Evolutionary conservation across 2,113 vertebrate genomes (phyloP).

Genomic region (Oncorhynchus tshawytscha): DNA sequence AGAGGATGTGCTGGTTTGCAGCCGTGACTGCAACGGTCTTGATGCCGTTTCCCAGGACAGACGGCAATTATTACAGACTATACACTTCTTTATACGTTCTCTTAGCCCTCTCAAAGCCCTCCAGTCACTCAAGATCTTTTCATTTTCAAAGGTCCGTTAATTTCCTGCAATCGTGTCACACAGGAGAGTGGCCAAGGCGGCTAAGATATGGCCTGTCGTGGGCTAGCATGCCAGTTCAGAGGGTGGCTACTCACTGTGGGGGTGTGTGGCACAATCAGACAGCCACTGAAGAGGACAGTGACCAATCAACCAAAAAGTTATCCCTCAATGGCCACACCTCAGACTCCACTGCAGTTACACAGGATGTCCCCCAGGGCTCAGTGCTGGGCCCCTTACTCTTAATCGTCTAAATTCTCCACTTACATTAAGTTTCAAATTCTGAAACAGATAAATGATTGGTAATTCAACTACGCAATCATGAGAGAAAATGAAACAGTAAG

Average conservation of each 20-base stretch:
- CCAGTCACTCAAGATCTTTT: slow-evolving; percentile 76
- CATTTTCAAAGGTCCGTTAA: slow-evolving; percentile 82
- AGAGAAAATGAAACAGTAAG: neutral
- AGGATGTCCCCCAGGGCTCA: too few species aligned
- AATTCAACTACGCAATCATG: neutral
- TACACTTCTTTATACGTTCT: slow-evolving; percentile 70
- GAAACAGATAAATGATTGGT: neutral
- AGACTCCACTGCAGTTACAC: too few species aligned
- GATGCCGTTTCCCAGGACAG: slow-evolving; percentile 86
- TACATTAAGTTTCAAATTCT: neutral
- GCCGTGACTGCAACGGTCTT: slow-evolving; percentile 77
- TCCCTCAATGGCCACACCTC: too few species aligned
- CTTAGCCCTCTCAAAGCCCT: slow-evolving; percentile 60
- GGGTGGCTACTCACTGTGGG: neutral
- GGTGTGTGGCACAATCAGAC: neutral
- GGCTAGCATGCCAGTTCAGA: neutral
- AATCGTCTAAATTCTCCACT: too few species aligned
- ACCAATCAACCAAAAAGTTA: neutral
- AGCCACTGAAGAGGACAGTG: neutral
- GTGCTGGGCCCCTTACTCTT: too few species aligned
- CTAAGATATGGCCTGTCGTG: slow-evolving; percentile 32
- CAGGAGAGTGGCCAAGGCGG: slow-evolving; percentile 39
- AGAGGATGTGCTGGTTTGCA: slow-evolving; percentile 81
- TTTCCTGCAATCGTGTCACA: slow-evolving; percentile 79
- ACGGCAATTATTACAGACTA: slow-evolving; percentile 83